Conservation (phyloP, 2,888 invertebrate species). For the Watsonalla cultraria region DNA sequence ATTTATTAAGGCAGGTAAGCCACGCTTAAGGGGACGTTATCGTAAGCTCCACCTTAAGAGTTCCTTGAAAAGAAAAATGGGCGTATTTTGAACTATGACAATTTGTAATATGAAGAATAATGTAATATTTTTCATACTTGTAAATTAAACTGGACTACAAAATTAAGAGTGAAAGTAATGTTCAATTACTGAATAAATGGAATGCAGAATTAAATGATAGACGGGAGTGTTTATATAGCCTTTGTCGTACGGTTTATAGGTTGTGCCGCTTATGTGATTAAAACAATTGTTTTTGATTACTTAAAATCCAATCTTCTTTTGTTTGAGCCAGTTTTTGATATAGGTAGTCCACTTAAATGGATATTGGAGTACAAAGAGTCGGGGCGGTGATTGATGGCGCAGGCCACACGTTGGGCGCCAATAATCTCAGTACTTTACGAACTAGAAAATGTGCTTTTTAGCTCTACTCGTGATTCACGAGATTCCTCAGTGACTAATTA, state of each 20-base stretch:
- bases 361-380: constrained; percentile 49
- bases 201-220: too few species aligned
- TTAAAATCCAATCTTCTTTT: neutral
- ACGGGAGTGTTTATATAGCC: too few species aligned
- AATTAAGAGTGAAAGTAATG: too few species aligned
- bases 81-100: too few species aligned
- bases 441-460: neutral
- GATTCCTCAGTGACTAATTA: neutral
- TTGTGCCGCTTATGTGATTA: too few species aligned
- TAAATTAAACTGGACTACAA: too few species aligned
- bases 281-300: too few species aligned
- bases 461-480: neutral
- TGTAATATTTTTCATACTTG: too few species aligned
- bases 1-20: constrained; percentile 47
- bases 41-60: neutral
- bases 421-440: constrained; percentile 15
- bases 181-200: too few species aligned
- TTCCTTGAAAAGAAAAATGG: neutral
- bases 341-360: constrained; percentile 35
- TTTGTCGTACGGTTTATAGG: too few species aligned
- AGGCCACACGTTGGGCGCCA: constrained; percentile 36
- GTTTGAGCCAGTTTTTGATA: neutral
- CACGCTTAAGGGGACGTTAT: constrained; percentile 32
- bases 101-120: too few species aligned
- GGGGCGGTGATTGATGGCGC: constrained; percentile 54